Conservation (phyloP, 30 jellyfish, hydroid and myxozoan species). For the Sanderia malayensis region DNA sequence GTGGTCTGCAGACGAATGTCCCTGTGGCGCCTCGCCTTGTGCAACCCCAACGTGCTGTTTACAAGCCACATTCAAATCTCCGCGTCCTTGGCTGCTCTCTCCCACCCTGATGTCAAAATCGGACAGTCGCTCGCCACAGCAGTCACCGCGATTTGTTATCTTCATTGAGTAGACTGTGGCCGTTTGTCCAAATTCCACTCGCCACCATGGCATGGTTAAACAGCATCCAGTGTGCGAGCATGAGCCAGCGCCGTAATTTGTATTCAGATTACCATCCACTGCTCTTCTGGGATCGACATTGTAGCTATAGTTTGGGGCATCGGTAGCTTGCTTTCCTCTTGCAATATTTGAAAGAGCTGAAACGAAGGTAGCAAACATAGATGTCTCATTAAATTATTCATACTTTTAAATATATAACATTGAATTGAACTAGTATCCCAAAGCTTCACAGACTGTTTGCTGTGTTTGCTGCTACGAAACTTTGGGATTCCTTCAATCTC, state of each 20-base stretch:
- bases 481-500: too few relatives aligned
- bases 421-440: not conserved
- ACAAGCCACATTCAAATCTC: conserved; percentile 18
- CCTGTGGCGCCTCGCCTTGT: conserved; percentile 33
- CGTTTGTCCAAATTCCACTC: conserved; percentile 43
- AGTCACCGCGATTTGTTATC: conserved; percentile 49
- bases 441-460: too few relatives aligned
- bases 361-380: not conserved
- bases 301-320: not conserved
- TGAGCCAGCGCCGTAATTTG: not conserved
- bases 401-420: too few relatives aligned
- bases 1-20: conserved; percentile 20
- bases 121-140: conserved; percentile 27
- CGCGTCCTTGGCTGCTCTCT: not conserved
- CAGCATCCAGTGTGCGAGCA: conserved; percentile 49
- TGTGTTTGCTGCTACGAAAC: too few relatives aligned
- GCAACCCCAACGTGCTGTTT: not conserved
- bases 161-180: conserved; percentile 36
- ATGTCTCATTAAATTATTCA: not conserved
- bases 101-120: conserved; percentile 20
- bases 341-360: conserved; percentile 31
- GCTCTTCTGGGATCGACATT: too few relatives aligned
- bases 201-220: conserved; percentile 42
- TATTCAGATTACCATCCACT: conserved; percentile 27
- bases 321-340: conserved; percentile 18